phyloP scores from a whole-genome alignment of 2,888 invertebrate genomes.

The Muscina levida region DNA sequence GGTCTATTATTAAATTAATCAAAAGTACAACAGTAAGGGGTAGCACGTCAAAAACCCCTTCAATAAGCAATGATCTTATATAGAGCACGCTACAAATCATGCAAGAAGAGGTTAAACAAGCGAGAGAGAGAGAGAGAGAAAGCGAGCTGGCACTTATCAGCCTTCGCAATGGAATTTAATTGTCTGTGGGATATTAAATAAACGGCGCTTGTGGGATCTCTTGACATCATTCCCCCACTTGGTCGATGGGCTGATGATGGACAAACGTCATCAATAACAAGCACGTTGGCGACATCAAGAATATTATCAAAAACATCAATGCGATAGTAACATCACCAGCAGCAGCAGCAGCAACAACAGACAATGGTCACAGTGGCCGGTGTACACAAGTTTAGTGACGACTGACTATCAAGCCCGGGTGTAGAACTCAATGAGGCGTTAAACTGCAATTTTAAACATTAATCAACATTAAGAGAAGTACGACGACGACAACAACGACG shows the following conservation, averaged over 20 bases:
- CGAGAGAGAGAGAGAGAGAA: not conserved
- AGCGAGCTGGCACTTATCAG: too few species aligned
- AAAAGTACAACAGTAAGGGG: slow-evolving; percentile 12
- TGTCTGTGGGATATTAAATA: slow-evolving; percentile 42
- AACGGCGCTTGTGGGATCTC: slow-evolving; percentile 53
- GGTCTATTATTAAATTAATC: slow-evolving; percentile 20
- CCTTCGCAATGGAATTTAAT: slow-evolving; percentile 14
- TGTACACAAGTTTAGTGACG: slow-evolving; percentile 2
- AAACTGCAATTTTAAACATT: slow-evolving; percentile 52
- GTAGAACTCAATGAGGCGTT: slow-evolving; percentile 49
- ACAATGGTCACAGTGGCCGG: slow-evolving; percentile 41
- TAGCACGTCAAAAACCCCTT: not conserved
- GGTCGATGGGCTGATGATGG: not conserved
- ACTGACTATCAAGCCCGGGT: slow-evolving; percentile 15
- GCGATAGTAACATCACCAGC: slow-evolving; percentile 21
- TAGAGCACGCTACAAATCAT: not conserved
- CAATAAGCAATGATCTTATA: not conserved
- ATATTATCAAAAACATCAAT: not conserved
- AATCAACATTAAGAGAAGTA: slow-evolving; percentile 51
- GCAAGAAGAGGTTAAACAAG: too few species aligned
- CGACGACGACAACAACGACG: slow-evolving; percentile 35
- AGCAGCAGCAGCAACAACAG: not conserved
- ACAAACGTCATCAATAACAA: slow-evolving; percentile 41
- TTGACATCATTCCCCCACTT: not conserved
- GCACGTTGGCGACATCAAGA: not conserved